phyloP scores from a whole-genome alignment of 2,797 vertebrate genomes.

The Leucoraja ocellata region DNA sequence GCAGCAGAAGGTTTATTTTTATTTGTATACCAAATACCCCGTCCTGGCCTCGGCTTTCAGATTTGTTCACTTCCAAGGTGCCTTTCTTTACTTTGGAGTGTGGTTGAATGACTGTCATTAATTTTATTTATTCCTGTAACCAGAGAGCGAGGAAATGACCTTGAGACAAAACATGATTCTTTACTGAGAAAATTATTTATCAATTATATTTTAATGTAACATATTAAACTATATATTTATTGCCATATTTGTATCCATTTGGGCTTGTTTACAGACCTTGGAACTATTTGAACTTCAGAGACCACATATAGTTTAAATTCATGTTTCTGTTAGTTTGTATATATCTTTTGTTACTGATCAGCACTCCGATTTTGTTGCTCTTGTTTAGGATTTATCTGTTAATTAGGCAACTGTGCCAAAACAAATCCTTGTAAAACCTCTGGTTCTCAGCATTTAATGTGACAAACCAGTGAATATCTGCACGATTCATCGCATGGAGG shows the following conservation, averaged over 20 bases:
- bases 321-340: background rate
- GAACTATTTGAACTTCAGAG: slow-evolving; percentile 1
- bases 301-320: background rate
- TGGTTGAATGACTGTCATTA: background rate
- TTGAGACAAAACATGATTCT: background rate
- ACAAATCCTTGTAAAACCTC: background rate
- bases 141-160: background rate
- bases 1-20: background rate
- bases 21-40: background rate
- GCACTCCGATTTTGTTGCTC: background rate
- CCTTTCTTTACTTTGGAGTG: background rate
- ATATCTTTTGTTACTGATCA: background rate
- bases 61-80: background rate
- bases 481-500: background rate
- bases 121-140: background rate
- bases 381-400: background rate
- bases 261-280: background rate
- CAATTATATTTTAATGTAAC: background rate
- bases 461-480: background rate
- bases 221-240: background rate
- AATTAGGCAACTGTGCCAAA: background rate
- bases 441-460: background rate
- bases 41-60: background rate
- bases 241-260: too few species aligned
- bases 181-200: background rate